Evolutionary conservation across 1,140 invertebrate genomes (phyloP).

Genomic region (Sitodiplosis mosellana): DNA sequence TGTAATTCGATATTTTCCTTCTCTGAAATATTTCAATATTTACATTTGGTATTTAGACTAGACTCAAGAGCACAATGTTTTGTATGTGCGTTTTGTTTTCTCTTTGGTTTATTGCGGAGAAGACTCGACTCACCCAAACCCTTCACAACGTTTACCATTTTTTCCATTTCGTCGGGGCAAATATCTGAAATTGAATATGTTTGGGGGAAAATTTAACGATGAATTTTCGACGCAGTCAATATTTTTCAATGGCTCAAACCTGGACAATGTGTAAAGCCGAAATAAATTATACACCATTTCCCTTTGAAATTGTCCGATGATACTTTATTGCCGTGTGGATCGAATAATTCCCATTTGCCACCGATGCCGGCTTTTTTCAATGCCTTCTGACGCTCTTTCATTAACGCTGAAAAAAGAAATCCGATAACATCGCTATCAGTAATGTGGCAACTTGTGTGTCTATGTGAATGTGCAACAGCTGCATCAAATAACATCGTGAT

Average conservation of each 20-base stretch:
- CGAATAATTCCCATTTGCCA: constrained; percentile 76
- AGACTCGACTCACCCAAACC: constrained; percentile 61
- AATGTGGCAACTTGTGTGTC: too few relatives aligned
- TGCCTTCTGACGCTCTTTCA: constrained; percentile 54
- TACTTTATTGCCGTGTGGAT: constrained; percentile 59
- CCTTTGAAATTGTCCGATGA: constrained; percentile 82
- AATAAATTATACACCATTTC: constrained; percentile 92
- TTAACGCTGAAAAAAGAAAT: constrained; percentile 28
- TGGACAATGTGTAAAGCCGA: constrained; percentile 98
- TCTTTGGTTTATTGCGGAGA: too few relatives aligned
- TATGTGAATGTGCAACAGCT: too few relatives aligned
- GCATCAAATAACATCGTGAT: too few relatives aligned
- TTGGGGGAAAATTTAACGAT: too few relatives aligned
- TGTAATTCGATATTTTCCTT: constrained; percentile 38
- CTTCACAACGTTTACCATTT: constrained; percentile 69
- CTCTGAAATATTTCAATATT: constrained; percentile 35
- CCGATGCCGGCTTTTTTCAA: constrained; percentile 87
- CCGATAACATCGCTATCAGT: too few relatives aligned
- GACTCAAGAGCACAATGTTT: too few relatives aligned
- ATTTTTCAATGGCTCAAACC: background rate
- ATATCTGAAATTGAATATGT: constrained; percentile 41
- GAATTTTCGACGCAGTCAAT: too few relatives aligned
- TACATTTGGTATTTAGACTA: too few relatives aligned
- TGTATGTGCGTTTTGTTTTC: background rate
- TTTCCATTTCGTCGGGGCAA: constrained; percentile 98